A percentile compares a stretch with the other conserved stretches of the same genome.
Conservation (phyloP, 2,113 vertebrate species). For the Bos indicus region DNA sequence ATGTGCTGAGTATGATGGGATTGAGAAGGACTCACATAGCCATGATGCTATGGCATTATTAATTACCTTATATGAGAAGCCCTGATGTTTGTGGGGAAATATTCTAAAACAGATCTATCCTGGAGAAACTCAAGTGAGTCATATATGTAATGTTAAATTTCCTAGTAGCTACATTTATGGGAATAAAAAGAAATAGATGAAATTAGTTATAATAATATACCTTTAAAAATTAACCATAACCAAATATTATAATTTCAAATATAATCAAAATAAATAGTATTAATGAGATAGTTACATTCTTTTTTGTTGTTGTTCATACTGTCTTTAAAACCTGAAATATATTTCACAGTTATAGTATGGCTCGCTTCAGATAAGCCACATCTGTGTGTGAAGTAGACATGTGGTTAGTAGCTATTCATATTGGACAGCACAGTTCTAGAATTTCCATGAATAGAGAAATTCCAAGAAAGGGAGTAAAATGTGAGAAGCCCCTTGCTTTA, state of each 20-base stretch:
- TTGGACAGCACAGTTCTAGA: neutral
- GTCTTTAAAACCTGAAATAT: neutral
- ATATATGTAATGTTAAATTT: neutral
- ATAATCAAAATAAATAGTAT: neutral
- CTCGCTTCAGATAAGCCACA: neutral
- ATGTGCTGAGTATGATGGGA: neutral
- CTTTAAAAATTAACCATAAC: neutral
- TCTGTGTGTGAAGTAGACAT: neutral
- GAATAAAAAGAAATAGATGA: neutral
- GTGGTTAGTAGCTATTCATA: neutral
- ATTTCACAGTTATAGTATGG: neutral
- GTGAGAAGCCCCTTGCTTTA: neutral
- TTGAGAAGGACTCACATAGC: neutral
- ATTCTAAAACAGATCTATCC: neutral
- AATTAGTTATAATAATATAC: slow-evolving; percentile 6
- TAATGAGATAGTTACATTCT: neutral
- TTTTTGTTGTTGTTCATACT: neutral
- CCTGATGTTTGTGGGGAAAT: neutral
- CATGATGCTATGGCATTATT: neutral
- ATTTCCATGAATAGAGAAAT: neutral
- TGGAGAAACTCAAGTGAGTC: neutral
- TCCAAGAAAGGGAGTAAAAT: neutral
- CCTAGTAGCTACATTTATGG: neutral
- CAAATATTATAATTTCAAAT: neutral
- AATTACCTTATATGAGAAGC: neutral